A percentile compares a stretch with the other conserved stretches of the same genome.
Conservation (phyloP, 2,888 invertebrate species). For the Drosophila multiciliata region DNA sequence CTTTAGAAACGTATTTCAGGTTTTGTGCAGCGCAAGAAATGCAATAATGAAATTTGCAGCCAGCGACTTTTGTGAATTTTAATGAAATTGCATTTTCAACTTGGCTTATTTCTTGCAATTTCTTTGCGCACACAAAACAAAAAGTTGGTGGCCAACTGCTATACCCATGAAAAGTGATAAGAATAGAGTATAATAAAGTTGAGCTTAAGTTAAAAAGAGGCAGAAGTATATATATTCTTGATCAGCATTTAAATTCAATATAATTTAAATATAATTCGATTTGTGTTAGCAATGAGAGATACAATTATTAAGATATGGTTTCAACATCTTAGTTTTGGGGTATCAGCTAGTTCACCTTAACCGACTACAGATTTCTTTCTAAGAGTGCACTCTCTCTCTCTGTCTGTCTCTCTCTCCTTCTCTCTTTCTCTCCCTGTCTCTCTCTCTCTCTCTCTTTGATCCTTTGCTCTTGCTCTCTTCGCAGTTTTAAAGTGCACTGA, state of each 20-base stretch:
- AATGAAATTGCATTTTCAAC: slow-evolving; percentile 52
- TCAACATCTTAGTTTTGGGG: not conserved
- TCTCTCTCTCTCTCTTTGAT: not conserved
- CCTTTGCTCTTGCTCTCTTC: slow-evolving; percentile 15
- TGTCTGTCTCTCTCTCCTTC: not conserved
- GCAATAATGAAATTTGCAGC: not conserved
- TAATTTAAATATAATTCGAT: not conserved
- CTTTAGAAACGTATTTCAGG: slow-evolving; percentile 22
- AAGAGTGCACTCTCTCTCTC: not conserved
- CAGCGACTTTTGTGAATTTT: slow-evolving; percentile 11
- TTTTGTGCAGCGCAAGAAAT: slow-evolving; percentile 5
- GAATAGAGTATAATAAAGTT: not conserved
- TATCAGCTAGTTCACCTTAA: not conserved
- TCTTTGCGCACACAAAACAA: slow-evolving; percentile 16
- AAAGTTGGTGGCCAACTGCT: slow-evolving; percentile 39
- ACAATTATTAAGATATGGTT: not conserved
- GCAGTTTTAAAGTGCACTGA: slow-evolving; percentile 44
- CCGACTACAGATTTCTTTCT: not conserved
- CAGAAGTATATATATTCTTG: not conserved
- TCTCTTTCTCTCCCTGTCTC: not conserved
- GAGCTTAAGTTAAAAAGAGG: not conserved
- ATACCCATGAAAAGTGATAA: not conserved
- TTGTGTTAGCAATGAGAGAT: not conserved
- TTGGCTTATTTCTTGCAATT: slow-evolving; percentile 18
- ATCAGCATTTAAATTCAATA: not conserved